Evolutionary conservation across 2,888 invertebrate species (phyloP).

Genomic region (Thera britannica): DNA sequence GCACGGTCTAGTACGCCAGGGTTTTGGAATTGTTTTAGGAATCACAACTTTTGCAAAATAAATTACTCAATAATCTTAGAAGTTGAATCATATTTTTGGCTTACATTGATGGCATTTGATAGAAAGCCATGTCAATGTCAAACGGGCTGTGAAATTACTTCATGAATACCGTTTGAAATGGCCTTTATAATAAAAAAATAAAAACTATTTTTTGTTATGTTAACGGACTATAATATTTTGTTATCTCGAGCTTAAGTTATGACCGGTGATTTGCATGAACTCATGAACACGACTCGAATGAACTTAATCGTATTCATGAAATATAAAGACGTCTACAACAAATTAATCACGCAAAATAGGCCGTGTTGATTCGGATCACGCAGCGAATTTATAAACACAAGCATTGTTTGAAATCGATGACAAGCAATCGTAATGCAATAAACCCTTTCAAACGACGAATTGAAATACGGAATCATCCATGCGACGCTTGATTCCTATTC

Average conservation of each 20-base stretch:
- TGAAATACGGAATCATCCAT: conserved; percentile 68
- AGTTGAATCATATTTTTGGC: no score
- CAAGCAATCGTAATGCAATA: conserved; percentile 54
- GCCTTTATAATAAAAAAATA: conserved; percentile 33
- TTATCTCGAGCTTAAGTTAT: conserved; percentile 61
- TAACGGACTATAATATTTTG: conserved; percentile 61
- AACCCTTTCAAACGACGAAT: conserved; percentile 64
- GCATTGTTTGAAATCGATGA: conserved; percentile 45
- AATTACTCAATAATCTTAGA: no score
- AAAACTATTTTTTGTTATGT: conserved; percentile 60
- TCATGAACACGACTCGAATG: conserved; percentile 53
- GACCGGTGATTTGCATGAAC: conserved; percentile 60
- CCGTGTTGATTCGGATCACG: conserved; percentile 52
- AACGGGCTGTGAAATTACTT: neutral
- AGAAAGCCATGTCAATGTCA: neutral
- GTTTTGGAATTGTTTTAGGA: neutral
- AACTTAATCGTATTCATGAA: conserved; percentile 53
- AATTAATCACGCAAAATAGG: conserved; percentile 55
- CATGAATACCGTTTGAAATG: neutral
- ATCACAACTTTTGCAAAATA: no score
- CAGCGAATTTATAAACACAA: conserved; percentile 40
- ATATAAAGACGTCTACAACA: conserved; percentile 56
- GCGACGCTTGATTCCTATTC: conserved; percentile 71
- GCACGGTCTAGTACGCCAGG: neutral
- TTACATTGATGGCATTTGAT: no score